A percentile compares a stretch with the other conserved stretches of the same genome.
These are phyloP conservation scores for Archips crataeganus DNA, from an alignment of 2,888 invertebrate genomes.

Conservation along the genomic window DNA sequence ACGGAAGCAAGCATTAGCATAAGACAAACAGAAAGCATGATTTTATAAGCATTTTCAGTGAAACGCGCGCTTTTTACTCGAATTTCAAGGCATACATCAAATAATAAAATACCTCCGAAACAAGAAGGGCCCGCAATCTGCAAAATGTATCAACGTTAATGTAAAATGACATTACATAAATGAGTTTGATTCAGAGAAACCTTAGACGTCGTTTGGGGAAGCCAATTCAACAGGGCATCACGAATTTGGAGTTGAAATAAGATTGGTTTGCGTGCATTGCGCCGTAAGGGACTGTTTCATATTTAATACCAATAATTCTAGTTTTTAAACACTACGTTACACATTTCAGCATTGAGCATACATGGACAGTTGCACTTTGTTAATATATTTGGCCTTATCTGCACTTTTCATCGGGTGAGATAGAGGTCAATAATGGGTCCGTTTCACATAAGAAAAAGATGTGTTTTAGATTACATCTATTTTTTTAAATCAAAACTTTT, in stretches of 20 bases:
- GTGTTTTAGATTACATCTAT: no score
- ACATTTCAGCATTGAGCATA: no score
- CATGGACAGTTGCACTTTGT: no score
- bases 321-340: no score
- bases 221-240: constrained; percentile 17
- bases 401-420: no score
- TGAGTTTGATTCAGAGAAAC: constrained; percentile 33
- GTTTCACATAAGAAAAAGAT: no score
- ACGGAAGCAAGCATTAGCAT: background rate
- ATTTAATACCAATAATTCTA: background rate
- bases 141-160: constrained; percentile 30
- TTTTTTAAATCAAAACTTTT: no score
- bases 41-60: background rate
- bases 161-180: constrained; percentile 37
- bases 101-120: constrained; percentile 25
- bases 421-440: no score
- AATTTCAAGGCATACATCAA: constrained; percentile 12
- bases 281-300: background rate
- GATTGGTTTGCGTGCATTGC: constrained; percentile 21
- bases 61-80: background rate
- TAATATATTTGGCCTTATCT: no score
- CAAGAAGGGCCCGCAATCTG: constrained; percentile 14
- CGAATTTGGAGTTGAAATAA: background rate
- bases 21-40: background rate
- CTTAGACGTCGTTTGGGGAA: constrained; percentile 34